Evolutionary conservation across 2,797 vertebrate species (phyloP), one percentile per base, ranked within the genome.

Genomic region (Spea hammondii): DNA sequence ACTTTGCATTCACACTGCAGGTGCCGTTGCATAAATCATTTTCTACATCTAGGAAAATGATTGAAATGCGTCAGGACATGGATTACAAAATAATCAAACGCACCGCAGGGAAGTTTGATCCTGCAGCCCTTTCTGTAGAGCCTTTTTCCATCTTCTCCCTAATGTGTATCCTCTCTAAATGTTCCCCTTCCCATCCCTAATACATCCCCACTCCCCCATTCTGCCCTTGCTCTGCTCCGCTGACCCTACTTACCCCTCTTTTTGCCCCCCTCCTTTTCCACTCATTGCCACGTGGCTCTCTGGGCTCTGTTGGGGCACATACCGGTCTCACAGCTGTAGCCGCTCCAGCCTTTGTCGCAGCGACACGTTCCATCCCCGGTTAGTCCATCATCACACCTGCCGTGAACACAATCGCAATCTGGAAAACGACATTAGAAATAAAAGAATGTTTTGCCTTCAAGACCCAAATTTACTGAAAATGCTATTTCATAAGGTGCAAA

Each of bases 281-380:
- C 32, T 32, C 32, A 32, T 32, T 32, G 32, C 32, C 32, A 32
- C 32, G 32, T 32, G 32, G 32, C 32, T 32, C 32, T 32, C 32
- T 32, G 32, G 32, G 32, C 32, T 32, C 32, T 32, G 32, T 32
- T 32, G 32, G 32, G 32, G 4, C 83, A 84, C 92, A 82, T 85
- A 98, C 97, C 91, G 74, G 89, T 71, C 79, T 92, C 93, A 79
- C 97, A 99, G 74, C 78, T 88, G 0, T 72, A 77, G 80, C 97
- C 96, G 74, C 88, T 95, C 96, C 97, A 99, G 0, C 95, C 96
- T 59, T 94, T 93, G n/a, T 92, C 89, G 84, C 97, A 99, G 11
- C 90, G 9, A 8, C 97, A 99, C 79, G 83, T 92, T 51, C 97
- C 97, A 0, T 94, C 92, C 55, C 96, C 96, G 50, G 79, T 84